Evolutionary conservation across 2,797 vertebrate genomes (phyloP), one percentile per base, ranked within the genome.

Genomic region (Enteromius mattozi): DNA sequence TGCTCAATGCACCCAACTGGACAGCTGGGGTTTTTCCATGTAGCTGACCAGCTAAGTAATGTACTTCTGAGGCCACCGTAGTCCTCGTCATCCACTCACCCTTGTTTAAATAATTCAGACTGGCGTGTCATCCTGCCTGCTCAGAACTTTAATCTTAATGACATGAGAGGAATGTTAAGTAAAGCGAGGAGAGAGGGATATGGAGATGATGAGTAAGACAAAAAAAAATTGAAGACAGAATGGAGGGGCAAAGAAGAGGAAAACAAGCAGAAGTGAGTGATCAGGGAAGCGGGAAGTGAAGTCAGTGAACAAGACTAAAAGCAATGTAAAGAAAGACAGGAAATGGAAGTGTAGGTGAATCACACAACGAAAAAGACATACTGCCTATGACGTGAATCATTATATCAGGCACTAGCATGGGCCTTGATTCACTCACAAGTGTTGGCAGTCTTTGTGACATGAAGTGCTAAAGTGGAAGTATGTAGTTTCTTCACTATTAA

Each of bases 41-140:
- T 63, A 5, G 5, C 51, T 72, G 66, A 72, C 66, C 45, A 59
- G 4, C 56, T 12, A 30, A 17, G 35, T 81, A 82, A 66, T 82
- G 51, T 70, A 63, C 80, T 77, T 70, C 27, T 61, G 51, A 40
- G 74, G 74, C 81, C 66, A 83, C 68, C 24, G 9, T 56, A 75
- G 75, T 37, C 78, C 69, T 54, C 3, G 6, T 59, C 82, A 56
- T 69, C 63, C 72, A 54, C 65, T 78, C 74, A 59, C 35, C 35
- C 33, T 33, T 51, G 35, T 42, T 78, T 86, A 49, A 83, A 86
- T 80, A 65, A 86, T 86, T 83, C 69, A 86, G 30, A 79, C 35
- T 56, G 30, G 17, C 35, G 8, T 83, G 51, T 51, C 68, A 80
- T 83, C 45, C 35, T 75, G 81, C 27, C 76, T 74, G 30, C 80